Percentiles rank a stretch among this genome's conserved stretches.
These are phyloP conservation scores for Spialia ferax DNA, from an alignment of 2,888 invertebrate genomes.

Conservation along the genomic window DNA sequence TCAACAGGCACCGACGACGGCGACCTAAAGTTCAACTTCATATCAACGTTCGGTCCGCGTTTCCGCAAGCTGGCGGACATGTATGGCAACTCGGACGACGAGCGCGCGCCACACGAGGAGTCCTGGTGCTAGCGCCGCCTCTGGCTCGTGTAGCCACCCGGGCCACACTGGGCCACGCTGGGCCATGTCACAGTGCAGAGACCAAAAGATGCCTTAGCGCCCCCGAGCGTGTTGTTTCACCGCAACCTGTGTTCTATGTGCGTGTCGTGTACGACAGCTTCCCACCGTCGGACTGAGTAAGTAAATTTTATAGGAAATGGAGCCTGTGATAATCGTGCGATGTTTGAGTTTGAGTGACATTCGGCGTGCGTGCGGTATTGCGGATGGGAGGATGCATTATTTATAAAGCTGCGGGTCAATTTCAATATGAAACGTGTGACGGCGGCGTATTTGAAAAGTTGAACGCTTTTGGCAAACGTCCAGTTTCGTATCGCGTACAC, in stretches of 20 bases:
- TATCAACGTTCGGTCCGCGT: slow-evolving; percentile 98
- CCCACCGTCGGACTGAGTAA: slow-evolving; percentile 57
- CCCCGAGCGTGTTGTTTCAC: slow-evolving; percentile 48
- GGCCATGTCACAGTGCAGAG: slow-evolving; percentile 2
- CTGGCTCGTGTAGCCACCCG: slow-evolving; percentile 78
- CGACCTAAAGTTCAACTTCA: slow-evolving; percentile 97
- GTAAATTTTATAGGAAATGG: slow-evolving; percentile 47
- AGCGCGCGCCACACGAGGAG: slow-evolving; percentile 92
- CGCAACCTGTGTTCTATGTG: slow-evolving; percentile 48
- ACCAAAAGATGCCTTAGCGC: slow-evolving; percentile 73
- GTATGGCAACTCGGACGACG: slow-evolving; percentile 97
- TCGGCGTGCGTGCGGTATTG: not conserved
- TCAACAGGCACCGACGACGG: slow-evolving; percentile 93
- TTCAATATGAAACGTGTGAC: slow-evolving; percentile 1
- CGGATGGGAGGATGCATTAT: slow-evolving; percentile 5
- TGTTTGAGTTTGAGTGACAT: slow-evolving; percentile 33
- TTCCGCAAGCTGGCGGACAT: slow-evolving; percentile 97
- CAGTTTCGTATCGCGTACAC: not conserved
- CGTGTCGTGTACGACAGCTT: slow-evolving; percentile 43
- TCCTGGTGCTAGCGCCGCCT: slow-evolving; percentile 92
- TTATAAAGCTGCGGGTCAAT: not conserved
- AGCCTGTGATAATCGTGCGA: slow-evolving; percentile 62
- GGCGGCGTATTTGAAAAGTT: slow-evolving; percentile 8
- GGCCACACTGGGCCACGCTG: not conserved
- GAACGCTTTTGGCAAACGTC: slow-evolving; percentile 19